phyloP scores from a whole-genome alignment of 2,113 vertebrate genomes.

The Osmerus mordax region DNA sequence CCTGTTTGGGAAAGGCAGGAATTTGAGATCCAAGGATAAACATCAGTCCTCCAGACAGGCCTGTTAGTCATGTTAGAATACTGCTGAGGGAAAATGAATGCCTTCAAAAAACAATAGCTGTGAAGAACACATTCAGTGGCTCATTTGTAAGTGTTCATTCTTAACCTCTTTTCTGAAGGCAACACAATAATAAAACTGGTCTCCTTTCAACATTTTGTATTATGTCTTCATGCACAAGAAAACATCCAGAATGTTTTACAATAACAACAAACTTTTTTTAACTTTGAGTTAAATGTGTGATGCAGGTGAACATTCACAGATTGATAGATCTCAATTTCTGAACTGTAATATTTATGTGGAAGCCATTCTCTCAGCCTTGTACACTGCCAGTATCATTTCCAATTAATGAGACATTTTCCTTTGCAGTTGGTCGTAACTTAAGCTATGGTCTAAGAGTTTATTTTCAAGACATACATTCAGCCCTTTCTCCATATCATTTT shows the following conservation, averaged over 20 bases:
- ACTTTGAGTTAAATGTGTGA: too few species aligned
- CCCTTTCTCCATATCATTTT: constrained; percentile 34
- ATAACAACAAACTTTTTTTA: too few species aligned
- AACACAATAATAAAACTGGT: constrained; percentile 3
- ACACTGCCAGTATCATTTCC: too few species aligned
- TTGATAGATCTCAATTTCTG: too few species aligned
- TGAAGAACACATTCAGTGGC: constrained; percentile 47
- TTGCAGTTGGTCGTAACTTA: too few species aligned
- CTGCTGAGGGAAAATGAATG: constrained; percentile 57
- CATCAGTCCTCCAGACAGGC: constrained; percentile 61
- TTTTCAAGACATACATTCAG: constrained; percentile 22
- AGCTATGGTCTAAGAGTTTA: constrained; percentile 12
- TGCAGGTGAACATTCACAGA: too few species aligned
- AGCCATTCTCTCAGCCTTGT: constrained; percentile 11
- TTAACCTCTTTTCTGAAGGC: constrained; percentile 47
- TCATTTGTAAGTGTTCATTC: constrained; percentile 53
- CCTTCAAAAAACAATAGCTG: constrained; percentile 55
- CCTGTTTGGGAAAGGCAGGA: constrained; percentile 69
- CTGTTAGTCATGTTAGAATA: constrained; percentile 62
- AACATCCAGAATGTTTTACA: not conserved
- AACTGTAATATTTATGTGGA: too few species aligned
- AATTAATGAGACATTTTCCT: too few species aligned
- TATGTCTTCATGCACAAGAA: constrained; percentile 26
- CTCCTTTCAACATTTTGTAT: constrained; percentile 8
- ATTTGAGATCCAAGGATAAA: constrained; percentile 74